These are phyloP conservation scores for Acinonyx jubatus DNA, from an alignment of 2,113 vertebrate species.

Conservation along the genomic window DNA sequence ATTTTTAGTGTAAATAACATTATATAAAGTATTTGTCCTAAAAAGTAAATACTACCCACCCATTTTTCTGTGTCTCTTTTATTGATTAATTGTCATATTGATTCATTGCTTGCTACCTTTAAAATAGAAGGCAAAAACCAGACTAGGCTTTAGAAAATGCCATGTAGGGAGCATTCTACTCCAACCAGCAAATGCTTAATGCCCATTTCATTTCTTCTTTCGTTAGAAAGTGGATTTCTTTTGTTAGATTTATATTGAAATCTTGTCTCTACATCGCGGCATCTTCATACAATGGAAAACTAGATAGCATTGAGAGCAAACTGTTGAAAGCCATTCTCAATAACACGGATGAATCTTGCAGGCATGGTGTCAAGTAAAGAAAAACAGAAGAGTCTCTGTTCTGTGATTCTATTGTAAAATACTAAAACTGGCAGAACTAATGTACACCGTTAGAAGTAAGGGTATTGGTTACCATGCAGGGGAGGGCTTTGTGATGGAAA, in stretches of 20 bases:
- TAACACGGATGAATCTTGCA: not conserved
- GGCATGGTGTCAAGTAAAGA: not conserved
- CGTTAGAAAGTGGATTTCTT: constrained; percentile 30
- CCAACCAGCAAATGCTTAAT: constrained; percentile 38
- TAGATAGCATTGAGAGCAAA: not conserved
- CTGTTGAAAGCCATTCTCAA: not conserved
- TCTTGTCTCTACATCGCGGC: not conserved
- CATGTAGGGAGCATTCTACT: not conserved
- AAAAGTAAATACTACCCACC: constrained; percentile 68
- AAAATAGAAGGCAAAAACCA: constrained; percentile 63
- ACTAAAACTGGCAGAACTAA: not conserved
- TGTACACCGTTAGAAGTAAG: not conserved
- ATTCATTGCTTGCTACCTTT: constrained; percentile 72
- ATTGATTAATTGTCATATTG: constrained; percentile 75
- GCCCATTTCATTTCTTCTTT: constrained; percentile 49
- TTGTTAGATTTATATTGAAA: constrained; percentile 3
- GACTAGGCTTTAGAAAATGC: constrained; percentile 57
- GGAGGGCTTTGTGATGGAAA: not conserved
- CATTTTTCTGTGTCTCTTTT: constrained; percentile 71
- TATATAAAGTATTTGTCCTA: constrained; percentile 63
- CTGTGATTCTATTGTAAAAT: not conserved
- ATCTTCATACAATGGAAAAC: not conserved
- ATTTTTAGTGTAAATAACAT: constrained; percentile 64
- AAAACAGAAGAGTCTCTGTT: not conserved
- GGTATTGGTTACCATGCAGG: not conserved